Conservation (phyloP, 2,113 vertebrate genomes). For the Stegostoma tigrinum region DNA sequence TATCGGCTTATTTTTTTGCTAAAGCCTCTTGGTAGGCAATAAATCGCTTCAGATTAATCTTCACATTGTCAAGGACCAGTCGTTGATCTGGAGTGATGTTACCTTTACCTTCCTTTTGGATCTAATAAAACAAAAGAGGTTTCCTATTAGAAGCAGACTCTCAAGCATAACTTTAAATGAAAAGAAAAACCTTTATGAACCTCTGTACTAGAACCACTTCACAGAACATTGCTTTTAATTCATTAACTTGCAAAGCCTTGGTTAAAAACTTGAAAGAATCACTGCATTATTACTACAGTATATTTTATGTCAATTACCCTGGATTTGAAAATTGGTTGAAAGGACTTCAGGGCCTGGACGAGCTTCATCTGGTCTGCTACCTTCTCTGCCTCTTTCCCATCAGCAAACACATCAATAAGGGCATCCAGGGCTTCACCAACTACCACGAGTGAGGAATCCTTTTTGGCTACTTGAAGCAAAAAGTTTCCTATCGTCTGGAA, state of each 20-base stretch:
- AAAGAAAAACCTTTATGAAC: neutral
- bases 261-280: neutral
- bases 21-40: constrained; percentile 79
- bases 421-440: constrained; percentile 87
- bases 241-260: neutral
- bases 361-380: constrained; percentile 73
- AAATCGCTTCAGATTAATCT: constrained; percentile 86
- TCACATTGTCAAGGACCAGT: constrained; percentile 89
- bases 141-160: neutral
- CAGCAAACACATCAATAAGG: constrained; percentile 89
- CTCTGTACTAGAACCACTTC: neutral
- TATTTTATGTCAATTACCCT: constrained; percentile 61
- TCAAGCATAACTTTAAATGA: neutral
- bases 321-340: constrained; percentile 82
- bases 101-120: constrained; percentile 81
- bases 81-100: constrained; percentile 77
- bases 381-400: constrained; percentile 79
- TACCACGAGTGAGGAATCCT: constrained; percentile 76
- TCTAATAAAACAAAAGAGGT: constrained; percentile 52
- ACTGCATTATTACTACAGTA: neutral
- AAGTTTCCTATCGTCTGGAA: constrained; percentile 80
- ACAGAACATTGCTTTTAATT: neutral
- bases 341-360: constrained; percentile 69
- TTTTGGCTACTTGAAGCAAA: constrained; percentile 75
- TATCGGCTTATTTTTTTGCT: constrained; percentile 47